Conservation (phyloP, 2,888 invertebrate species). For the Drosophila emarginata region DNA sequence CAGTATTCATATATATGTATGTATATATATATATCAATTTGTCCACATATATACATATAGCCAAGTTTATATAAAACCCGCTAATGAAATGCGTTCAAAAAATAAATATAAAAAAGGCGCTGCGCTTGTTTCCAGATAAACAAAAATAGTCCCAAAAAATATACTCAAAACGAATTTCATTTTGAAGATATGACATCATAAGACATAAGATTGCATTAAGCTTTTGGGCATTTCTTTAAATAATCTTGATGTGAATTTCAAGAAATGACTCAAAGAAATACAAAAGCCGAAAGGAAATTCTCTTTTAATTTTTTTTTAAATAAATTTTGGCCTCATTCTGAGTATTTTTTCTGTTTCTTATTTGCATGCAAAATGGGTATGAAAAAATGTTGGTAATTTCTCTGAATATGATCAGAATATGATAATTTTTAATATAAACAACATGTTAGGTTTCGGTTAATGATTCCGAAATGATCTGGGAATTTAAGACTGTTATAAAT, state of each 20-base stretch:
- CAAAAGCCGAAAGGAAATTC: constrained; percentile 27
- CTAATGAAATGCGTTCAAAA: constrained; percentile 72
- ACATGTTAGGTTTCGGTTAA: background rate
- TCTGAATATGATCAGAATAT: constrained; percentile 20
- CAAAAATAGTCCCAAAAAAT: constrained; percentile 32
- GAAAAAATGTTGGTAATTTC: constrained; percentile 4
- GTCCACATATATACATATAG: constrained; percentile 27
- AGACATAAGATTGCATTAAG: constrained; percentile 37
- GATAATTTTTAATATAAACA: background rate
- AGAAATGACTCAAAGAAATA: constrained; percentile 20
- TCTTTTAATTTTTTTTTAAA: constrained; percentile 11
- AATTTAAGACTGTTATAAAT: too few species aligned
- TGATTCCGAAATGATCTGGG: too few species aligned
- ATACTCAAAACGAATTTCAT: constrained; percentile 35
- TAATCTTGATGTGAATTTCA: constrained; percentile 25
- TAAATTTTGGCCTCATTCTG: constrained; percentile 1
- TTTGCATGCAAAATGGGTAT: constrained; percentile 8
- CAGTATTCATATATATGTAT: constrained; percentile 17
- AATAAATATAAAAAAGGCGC: constrained; percentile 41
- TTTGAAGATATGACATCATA: constrained; percentile 66
- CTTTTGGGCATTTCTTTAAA: constrained; percentile 62
- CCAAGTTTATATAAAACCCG: constrained; percentile 24
- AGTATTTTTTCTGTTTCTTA: background rate
- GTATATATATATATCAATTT: constrained; percentile 4
- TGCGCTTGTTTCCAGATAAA: constrained; percentile 61